A percentile compares a stretch with the other conserved stretches of the same genome.
Conservation (phyloP, 2,113 vertebrate species). For the Mormoops blainvillei region DNA sequence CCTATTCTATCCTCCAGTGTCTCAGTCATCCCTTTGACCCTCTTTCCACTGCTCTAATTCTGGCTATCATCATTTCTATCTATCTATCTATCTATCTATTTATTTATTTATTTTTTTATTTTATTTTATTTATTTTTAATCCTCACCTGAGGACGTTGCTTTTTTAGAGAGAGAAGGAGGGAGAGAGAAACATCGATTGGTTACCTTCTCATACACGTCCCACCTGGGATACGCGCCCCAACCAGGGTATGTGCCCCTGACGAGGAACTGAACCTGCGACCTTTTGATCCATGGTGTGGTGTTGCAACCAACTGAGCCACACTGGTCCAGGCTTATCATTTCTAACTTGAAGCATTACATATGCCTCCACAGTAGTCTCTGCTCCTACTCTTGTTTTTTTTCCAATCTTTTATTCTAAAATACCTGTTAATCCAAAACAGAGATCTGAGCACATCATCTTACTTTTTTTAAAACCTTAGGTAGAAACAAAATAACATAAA, state of each 20-base stretch:
- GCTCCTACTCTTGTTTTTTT: not conserved
- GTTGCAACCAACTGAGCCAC: no score
- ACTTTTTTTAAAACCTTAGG: not conserved
- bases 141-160: not conserved
- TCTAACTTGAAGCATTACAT: not conserved
- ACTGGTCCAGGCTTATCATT: not conserved
- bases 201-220: no score
- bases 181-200: no score
- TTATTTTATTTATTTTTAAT: not conserved
- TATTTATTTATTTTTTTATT: no score
- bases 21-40: not conserved
- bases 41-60: not conserved
- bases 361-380: not conserved
- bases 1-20: not conserved
- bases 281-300: no score
- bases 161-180: no score
- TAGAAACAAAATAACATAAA: constrained; percentile 15
- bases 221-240: no score
- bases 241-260: no score
- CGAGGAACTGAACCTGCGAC: no score
- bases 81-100: no score
- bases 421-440: not conserved
- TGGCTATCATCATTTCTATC: not conserved
- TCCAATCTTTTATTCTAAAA: not conserved
- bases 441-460: not conserved